Conservation (phyloP, 2,888 invertebrate genomes). For the Drosophila basisetae region DNA sequence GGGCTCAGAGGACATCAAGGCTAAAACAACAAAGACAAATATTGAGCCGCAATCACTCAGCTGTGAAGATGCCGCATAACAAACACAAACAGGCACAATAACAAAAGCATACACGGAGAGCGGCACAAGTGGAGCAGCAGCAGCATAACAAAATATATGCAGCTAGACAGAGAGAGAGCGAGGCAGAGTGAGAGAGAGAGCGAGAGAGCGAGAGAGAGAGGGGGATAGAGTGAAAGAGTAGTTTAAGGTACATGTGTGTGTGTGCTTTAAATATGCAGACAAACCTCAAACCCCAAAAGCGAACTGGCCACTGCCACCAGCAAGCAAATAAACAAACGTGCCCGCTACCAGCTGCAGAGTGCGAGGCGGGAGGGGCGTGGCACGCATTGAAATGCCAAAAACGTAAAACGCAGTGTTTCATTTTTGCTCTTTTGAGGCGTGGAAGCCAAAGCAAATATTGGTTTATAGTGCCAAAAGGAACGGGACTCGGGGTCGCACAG, state of each 20-base stretch:
- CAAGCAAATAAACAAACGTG: slow-evolving; percentile 71
- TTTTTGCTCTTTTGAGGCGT: slow-evolving; percentile 61
- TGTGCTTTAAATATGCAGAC: slow-evolving; percentile 70
- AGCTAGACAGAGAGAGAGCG: slow-evolving; percentile 5
- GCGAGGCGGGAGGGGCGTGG: slow-evolving; percentile 28
- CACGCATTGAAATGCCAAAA: slow-evolving; percentile 76
- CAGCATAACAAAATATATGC: slow-evolving; percentile 40
- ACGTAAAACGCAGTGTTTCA: slow-evolving; percentile 67
- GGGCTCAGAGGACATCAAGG: slow-evolving; percentile 21
- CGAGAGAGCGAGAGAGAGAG: slow-evolving; percentile 12
- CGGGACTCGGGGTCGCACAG: background rate
- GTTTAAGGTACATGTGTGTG: slow-evolving; percentile 2
- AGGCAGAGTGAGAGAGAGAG: slow-evolving; percentile 4
- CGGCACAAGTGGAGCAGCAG: slow-evolving; percentile 41
- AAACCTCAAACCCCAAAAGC: slow-evolving; percentile 29
- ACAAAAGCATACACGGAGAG: slow-evolving; percentile 8
- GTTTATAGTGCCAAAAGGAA: slow-evolving; percentile 46
- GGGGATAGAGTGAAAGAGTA: slow-evolving; percentile 4
- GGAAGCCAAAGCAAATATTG: slow-evolving; percentile 65
- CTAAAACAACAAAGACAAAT: slow-evolving; percentile 69
- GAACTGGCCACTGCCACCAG: slow-evolving; percentile 52
- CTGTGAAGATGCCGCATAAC: slow-evolving; percentile 75
- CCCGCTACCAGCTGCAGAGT: slow-evolving; percentile 33
- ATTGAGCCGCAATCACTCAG: slow-evolving; percentile 75
- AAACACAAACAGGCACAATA: slow-evolving; percentile 58